Conservation (phyloP, 2,888 invertebrate species). For the Agrotis puta region DNA sequence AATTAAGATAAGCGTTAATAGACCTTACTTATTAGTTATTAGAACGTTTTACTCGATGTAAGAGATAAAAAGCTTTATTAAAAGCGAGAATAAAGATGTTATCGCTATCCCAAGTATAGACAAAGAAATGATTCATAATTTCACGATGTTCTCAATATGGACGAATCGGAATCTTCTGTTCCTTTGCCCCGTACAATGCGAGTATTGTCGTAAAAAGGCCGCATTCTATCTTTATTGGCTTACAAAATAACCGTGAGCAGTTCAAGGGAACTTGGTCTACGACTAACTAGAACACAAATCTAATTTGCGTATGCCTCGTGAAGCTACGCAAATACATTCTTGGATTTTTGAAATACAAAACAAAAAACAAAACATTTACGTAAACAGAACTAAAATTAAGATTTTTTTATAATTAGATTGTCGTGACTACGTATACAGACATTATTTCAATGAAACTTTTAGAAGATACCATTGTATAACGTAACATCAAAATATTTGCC, state of each 20-base stretch:
- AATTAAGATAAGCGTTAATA: conserved; percentile 46
- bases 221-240: conserved; percentile 60
- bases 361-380: conserved; percentile 42
- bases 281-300: conserved; percentile 77
- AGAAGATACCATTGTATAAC: conserved; percentile 36
- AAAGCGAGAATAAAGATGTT: conserved; percentile 8
- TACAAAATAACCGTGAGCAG: conserved; percentile 70
- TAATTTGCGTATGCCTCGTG: conserved; percentile 74
- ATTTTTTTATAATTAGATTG: conserved; percentile 29
- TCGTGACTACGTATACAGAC: conserved; percentile 34
- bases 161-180: conserved; percentile 10
- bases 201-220: conserved; percentile 29
- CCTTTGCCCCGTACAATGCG: conserved; percentile 28
- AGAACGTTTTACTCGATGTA: conserved; percentile 18
- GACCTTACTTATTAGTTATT: conserved; percentile 12
- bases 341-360: conserved; percentile 49
- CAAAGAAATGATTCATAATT: conserved; percentile 22
- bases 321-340: conserved; percentile 71
- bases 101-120: not conserved
- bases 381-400: conserved; percentile 29
- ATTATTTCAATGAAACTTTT: conserved; percentile 46
- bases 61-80: conserved; percentile 30
- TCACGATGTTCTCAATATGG: conserved; percentile 8
- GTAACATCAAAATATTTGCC: conserved; percentile 67
- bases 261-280: conserved; percentile 80